These are phyloP conservation scores for Athene noctua DNA, from an alignment of 2,113 vertebrate species.

Conservation along the genomic window DNA sequence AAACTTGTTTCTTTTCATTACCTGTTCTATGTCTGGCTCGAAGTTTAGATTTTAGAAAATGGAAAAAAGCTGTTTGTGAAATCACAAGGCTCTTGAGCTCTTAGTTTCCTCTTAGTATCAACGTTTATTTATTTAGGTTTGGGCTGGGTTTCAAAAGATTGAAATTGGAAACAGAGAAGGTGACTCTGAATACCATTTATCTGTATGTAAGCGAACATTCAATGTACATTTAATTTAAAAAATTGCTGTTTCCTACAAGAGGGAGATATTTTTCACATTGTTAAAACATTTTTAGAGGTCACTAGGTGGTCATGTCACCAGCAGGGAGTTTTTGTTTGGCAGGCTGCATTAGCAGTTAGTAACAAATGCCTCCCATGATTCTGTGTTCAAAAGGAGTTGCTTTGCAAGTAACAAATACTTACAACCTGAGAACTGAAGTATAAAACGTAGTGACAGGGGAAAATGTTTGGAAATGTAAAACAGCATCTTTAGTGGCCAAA, in stretches of 20 bases:
- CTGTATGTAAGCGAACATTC: constrained; percentile 82
- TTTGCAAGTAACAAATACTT: constrained; percentile 83
- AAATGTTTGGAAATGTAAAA: constrained; percentile 80
- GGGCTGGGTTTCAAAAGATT: constrained; percentile 85
- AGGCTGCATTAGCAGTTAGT: constrained; percentile 81
- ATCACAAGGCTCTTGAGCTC: constrained; percentile 82
- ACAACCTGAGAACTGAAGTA: constrained; percentile 82
- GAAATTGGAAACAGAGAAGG: constrained; percentile 88
- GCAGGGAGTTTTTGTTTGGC: constrained; percentile 87
- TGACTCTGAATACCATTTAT: constrained; percentile 86
- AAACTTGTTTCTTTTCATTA: constrained; percentile 85
- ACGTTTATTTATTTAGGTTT: constrained; percentile 87
- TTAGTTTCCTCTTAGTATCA: constrained; percentile 88
- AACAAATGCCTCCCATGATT: constrained; percentile 84
- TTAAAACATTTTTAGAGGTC: constrained; percentile 89
- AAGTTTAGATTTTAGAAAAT: constrained; percentile 85
- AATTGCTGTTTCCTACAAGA: constrained; percentile 86
- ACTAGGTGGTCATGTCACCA: constrained; percentile 87
- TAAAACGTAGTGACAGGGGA: constrained; percentile 80
- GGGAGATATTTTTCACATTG: constrained; percentile 91
- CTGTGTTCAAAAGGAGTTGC: constrained; percentile 77
- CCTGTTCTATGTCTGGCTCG: constrained; percentile 80
- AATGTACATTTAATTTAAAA: constrained; percentile 85
- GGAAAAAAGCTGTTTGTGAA: constrained; percentile 85
- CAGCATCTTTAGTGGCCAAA: constrained; percentile 83